Conservation (phyloP, 2,888 invertebrate genomes). For the Hedya salicella region DNA sequence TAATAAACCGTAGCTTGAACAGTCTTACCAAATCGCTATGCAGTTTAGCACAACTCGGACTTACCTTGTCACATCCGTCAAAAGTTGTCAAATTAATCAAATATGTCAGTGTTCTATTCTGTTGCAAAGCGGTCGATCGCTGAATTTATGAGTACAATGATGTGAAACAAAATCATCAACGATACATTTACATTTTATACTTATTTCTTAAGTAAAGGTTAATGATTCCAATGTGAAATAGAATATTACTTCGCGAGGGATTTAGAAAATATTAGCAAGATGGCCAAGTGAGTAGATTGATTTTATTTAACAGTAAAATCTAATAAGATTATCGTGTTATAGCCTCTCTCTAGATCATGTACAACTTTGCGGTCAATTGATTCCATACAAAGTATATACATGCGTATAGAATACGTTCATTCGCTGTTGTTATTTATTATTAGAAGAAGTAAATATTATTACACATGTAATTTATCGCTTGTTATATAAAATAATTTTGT, state of each 20-base stretch:
- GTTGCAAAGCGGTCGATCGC: constrained; percentile 45
- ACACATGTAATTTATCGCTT: constrained; percentile 1
- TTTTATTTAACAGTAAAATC: constrained; percentile 33
- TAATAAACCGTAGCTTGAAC: constrained; percentile 13
- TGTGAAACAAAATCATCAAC: constrained; percentile 54
- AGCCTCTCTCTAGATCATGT: not conserved
- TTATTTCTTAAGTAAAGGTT: constrained; percentile 40
- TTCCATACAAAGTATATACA: constrained; percentile 7
- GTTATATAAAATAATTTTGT: not conserved
- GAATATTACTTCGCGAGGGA: constrained; percentile 45
- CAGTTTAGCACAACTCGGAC: constrained; percentile 9
- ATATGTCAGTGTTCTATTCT: constrained; percentile 29
- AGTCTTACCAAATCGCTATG: not conserved
- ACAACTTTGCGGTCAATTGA: constrained; percentile 22
- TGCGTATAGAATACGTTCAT: not conserved
- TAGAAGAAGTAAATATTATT: constrained; percentile 7
- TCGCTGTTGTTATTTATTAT: not conserved
- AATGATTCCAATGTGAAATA: constrained; percentile 57
- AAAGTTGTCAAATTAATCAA: constrained; percentile 38
- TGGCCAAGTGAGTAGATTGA: constrained; percentile 76
- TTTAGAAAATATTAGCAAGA: constrained; percentile 57
- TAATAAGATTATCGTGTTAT: constrained; percentile 37
- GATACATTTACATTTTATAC: constrained; percentile 50
- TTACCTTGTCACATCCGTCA: constrained; percentile 23
- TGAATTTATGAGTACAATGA: constrained; percentile 48